Conservation (phyloP, 2,797 vertebrate genomes). For the Eremophila alpestris region DNA sequence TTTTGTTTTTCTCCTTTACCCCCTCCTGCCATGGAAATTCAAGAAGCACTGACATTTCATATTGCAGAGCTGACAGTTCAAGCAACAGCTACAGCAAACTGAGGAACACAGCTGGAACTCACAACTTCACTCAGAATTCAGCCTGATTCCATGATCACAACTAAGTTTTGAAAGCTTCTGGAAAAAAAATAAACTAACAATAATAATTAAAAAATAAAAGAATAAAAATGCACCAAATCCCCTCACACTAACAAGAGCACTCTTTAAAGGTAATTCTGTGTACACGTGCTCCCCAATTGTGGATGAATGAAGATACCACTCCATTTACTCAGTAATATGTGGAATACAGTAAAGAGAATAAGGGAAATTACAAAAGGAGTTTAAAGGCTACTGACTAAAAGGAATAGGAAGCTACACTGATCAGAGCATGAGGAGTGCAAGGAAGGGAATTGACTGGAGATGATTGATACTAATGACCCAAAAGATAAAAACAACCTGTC, state of each 20-base stretch:
- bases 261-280: background rate
- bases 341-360: background rate
- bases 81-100: background rate
- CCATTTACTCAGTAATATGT: background rate
- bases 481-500: background rate
- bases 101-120: background rate
- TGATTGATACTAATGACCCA: background rate
- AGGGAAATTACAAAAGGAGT: background rate
- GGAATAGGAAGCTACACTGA: background rate
- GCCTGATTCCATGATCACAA: background rate
- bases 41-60: background rate
- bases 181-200: accelerated
- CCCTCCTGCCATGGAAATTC: accelerated
- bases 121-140: background rate
- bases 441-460: background rate
- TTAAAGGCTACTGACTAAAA: background rate
- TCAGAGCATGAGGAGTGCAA: background rate
- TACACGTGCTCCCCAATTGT: background rate
- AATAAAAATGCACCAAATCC: accelerated
- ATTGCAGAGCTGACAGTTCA: background rate
- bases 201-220: too few species aligned
- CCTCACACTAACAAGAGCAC: background rate
- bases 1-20: background rate
- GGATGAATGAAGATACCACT: background rate
- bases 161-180: background rate